Base-by-base conservation (phyloP, 2,797 vertebrate species). In the Platalea minor region DNA sequence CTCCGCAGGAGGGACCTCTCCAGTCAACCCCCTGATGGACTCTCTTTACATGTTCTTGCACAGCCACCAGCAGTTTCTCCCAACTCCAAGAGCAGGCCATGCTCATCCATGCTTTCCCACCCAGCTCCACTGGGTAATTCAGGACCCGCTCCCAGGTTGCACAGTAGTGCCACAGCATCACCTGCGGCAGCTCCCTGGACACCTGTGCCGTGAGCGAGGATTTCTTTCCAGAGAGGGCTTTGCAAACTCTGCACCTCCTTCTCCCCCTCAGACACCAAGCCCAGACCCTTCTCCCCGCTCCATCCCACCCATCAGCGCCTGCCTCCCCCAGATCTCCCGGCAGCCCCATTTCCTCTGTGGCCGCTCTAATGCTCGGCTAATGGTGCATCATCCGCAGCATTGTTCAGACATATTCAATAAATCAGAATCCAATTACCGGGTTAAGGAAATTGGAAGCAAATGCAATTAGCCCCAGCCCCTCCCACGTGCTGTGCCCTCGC, bases 361-460 rank as follows among this genome's bases (percentile, higher is more conserved):
- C 78, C 56, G 41, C 91, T 95, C 94, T 90, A 95, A 94, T 82
- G 94, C 94, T 96, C 20, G 23, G 92, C 86, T 98, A 97, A 97
- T 94, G 89, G 95, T 35, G 80, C 89, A 85, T 92, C 90, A 90
- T 91, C 92, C 24, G 2, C 87, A 93, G 81, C 60, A 2, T 51
- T 89, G 86, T 93, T 94, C 91, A 95, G 97, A 94, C 11, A 69
- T 65, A 86, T 91, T 94, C 97, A 96, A 97, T 97, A 97, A 96
- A 98, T 98, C 97, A 97, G 97, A 98, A 97, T 96, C 97, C 97
- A 97, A 97, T 98, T 98, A 98, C 93, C 3, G 33, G 80, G 91
- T 95, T 97, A 96, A 96, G 97, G 97, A 98, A 98, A 97, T 89
- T 92, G 96, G 96, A 97, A 97, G 96, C 89, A 98, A 97, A 98